Base-by-base conservation (phyloP, 2,113 vertebrate genomes). In the Scatophagus argus region DNA sequence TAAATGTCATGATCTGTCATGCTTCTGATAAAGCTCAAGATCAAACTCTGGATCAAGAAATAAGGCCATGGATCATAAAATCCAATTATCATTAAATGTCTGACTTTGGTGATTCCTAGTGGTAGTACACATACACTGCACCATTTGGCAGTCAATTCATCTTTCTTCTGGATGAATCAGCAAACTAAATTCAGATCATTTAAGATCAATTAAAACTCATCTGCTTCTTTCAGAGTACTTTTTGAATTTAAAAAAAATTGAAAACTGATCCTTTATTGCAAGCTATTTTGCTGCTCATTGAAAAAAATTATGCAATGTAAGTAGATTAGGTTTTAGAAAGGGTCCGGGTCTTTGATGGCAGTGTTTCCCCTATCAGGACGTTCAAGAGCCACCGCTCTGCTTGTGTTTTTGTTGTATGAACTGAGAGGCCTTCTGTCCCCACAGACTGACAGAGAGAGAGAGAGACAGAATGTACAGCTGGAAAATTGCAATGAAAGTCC, bases 11-110 rank as follows among this genome's bases (percentile, higher is more conserved):
- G 13, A 43, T 25, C 25, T 62, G 38, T 6, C 13, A 38, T 21
- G 10, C 16, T 46, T 58, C 29, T 36, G 46, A 43, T 31, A 60
- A 66, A 58, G n/a, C 6, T 58, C 29, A 38, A 39, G 13, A 44
- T 34, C 27, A 74, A 80, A 52, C 6, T 69, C 38, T 43, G n/a
- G 27, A 31, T 65, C 1, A 44, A 64, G 19, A 56, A 74, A 63
- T 31, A 17, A 47, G 39, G 27, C 39, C 19, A n/a, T 8, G 3
- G n/a, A 36, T 52, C 23, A 59, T 44, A 76, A 31, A 70, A 27
- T 23, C 38, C n/a, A n/a, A n/a, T n/a, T 19, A 36, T 13, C 31
- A 65, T 32, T 16, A 21, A 5, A 44, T 61, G 0, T 61, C 12
- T 31, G 47, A 25, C 21, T 47, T 51, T 60, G 47, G 34, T 46